Base-by-base conservation (phyloP, 1,140 invertebrate species). In the Orussus abietinus region DNA sequence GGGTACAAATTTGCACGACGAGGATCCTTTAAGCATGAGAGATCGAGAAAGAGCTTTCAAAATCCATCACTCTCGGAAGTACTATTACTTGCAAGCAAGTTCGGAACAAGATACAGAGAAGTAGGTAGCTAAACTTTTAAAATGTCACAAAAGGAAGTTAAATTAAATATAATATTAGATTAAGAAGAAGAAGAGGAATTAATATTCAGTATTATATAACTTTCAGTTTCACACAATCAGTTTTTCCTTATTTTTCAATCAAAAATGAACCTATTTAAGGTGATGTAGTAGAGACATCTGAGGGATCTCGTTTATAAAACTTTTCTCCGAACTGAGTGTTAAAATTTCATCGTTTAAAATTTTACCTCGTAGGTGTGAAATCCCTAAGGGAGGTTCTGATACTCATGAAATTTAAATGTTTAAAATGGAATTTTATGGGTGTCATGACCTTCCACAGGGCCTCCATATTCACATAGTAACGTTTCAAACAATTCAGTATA, bases 11-110 rank as follows among this genome's bases (percentile, higher is more conserved):
- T 41, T 69, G 22, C 55, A 55, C 12, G 69, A 69, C 10, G 63
- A 68, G n/a, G 69, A 68, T 59, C 64, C 62, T 5, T 57, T 66
- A 2, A 65, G 54, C 46, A 35, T 44, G 2, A 66, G 61, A 41
- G 76, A 78, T 40, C 66, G 74, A 38, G 62, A 72, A 11, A 64
- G 75, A 42, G 69, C 76, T 6, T 79, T 83, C 34, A 78, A 78
- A 48, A 71, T 82, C 28, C 73, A 70, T 49, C 80, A 82, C 51
- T 66, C 76, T 13, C 73, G 74, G 49, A 80, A 77, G 47, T 70
- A 60, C 26, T 79, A 79, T 45, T 75, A 76, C 53, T 73, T 81
- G 30, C 78, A 79, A 49, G 71, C 75, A 19, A 68, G 67, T 7
- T 69, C 70, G 26, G 55, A 72, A 11, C 55, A 69, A 25, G 69